Conservation (phyloP, 2,888 invertebrate species). For the Scrobipalpa costella region DNA sequence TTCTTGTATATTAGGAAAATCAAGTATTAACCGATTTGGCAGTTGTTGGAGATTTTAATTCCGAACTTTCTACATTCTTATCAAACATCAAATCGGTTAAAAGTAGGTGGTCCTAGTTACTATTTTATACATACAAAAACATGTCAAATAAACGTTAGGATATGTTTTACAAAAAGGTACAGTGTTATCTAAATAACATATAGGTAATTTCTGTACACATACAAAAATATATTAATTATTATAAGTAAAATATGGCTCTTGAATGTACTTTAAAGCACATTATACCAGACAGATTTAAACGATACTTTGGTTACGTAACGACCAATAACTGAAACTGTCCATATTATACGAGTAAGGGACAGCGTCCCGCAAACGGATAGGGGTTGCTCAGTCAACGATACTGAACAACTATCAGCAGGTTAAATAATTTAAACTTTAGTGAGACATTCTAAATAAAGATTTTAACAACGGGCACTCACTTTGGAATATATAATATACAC, state of each 20-base stretch:
- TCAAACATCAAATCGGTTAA: background rate
- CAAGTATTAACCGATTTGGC: background rate
- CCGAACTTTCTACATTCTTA: too few species aligned
- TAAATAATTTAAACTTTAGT: too few species aligned
- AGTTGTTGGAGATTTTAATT: too few species aligned
- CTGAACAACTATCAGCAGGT: too few species aligned
- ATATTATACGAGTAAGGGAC: too few species aligned
- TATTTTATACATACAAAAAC: conserved; percentile 10
- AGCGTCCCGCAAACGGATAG: too few species aligned
- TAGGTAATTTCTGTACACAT: conserved; percentile 67
- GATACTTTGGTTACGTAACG: conserved; percentile 49
- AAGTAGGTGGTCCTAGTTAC: background rate
- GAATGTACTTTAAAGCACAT: conserved; percentile 42
- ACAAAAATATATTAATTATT: conserved; percentile 72
- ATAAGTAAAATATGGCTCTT: conserved; percentile 64
- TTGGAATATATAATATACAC: too few species aligned
- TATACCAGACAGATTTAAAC: conserved; percentile 45
- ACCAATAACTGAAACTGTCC: conserved; percentile 29
- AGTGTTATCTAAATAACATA: conserved; percentile 50
- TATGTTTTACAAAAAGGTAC: conserved; percentile 48
- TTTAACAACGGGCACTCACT: too few species aligned
- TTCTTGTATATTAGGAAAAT: background rate
- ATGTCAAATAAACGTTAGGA: conserved; percentile 27
- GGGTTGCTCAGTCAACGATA: too few species aligned
- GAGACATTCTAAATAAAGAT: too few species aligned